Percentiles rank a stretch among this genome's conserved stretches.
Conservation (phyloP, 2,113 vertebrate genomes). For the Myrmecophaga tridactyla region DNA sequence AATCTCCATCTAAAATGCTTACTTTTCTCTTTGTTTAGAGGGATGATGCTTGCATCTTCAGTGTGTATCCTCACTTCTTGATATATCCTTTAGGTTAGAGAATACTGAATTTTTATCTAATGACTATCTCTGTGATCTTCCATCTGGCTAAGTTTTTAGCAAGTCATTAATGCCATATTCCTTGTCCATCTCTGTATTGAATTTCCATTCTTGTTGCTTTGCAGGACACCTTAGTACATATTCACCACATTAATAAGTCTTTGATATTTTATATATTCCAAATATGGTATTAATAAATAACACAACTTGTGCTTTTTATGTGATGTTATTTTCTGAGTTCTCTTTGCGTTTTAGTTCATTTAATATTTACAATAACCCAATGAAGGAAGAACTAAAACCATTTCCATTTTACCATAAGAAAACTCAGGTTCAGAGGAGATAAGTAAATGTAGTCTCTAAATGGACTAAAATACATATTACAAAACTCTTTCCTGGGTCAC, state of each 20-base stretch:
- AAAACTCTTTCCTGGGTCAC: no score
- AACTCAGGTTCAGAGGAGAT: neutral
- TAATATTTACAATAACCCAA: neutral
- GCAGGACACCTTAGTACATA: neutral
- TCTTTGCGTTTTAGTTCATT: neutral
- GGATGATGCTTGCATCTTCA: neutral
- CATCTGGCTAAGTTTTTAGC: neutral
- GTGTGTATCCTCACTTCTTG: neutral
- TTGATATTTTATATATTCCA: neutral
- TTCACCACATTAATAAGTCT: no score
- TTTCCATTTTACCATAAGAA: neutral
- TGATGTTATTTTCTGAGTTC: neutral
- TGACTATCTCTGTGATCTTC: neutral
- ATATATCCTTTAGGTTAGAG: neutral
- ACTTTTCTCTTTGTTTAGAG: neutral
- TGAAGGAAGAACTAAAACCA: neutral
- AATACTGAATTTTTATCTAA: no score
- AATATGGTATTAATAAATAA: neutral
- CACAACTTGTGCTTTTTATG: neutral
- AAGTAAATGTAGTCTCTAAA: neutral
- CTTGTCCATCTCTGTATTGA: neutral
- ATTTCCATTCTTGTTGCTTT: neutral
- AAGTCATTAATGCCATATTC: neutral
- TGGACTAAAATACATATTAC: no score
- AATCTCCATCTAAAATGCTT: neutral